phyloP scores from a whole-genome alignment of 2,797 vertebrate genomes.

The Menidia menidia region DNA sequence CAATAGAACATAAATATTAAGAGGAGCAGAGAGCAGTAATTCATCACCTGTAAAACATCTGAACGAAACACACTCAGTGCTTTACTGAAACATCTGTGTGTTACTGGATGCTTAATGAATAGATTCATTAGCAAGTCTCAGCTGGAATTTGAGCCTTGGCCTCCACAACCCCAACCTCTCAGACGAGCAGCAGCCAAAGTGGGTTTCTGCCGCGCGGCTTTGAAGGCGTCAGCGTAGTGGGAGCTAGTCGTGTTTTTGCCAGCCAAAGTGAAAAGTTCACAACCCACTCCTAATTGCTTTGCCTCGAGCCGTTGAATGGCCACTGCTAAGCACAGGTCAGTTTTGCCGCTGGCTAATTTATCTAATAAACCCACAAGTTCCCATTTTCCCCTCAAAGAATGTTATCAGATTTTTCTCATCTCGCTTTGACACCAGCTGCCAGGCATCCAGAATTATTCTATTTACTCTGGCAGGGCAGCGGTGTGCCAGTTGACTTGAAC shows the following conservation, averaged over 20 bases:
- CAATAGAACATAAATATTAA: slow-evolving; percentile 33
- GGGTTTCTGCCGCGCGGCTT: slow-evolving; percentile 43
- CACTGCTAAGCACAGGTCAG: slow-evolving; percentile 57
- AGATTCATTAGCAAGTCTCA: slow-evolving; percentile 55
- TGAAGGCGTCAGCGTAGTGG: slow-evolving; percentile 31
- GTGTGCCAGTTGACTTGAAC: slow-evolving; percentile 31
- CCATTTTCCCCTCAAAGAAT: slow-evolving; percentile 55
- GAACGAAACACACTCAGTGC: slow-evolving; percentile 30
- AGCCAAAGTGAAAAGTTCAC: slow-evolving; percentile 64
- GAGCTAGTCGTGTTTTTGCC: slow-evolving; percentile 47
- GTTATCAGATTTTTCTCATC: slow-evolving; percentile 70
- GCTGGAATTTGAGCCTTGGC: slow-evolving; percentile 50
- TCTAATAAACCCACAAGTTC: slow-evolving; percentile 55
- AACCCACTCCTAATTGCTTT: slow-evolving; percentile 53
- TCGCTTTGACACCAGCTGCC: slow-evolving; percentile 62
- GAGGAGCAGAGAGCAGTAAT: slow-evolving; percentile 17
- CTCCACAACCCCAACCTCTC: slow-evolving; percentile 42
- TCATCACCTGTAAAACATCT: slow-evolving; percentile 43
- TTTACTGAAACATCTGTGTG: slow-evolving; percentile 31
- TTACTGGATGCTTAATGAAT: slow-evolving; percentile 49
- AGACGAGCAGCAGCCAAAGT: slow-evolving; percentile 36
- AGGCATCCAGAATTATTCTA: slow-evolving; percentile 57
- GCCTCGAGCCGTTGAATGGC: slow-evolving; percentile 41
- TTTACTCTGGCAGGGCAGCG: slow-evolving; percentile 64
- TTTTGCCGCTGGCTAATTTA: slow-evolving; percentile 54